A percentile compares a stretch with the other conserved stretches of the same genome.
Evolutionary conservation across 2,888 invertebrate genomes (phyloP).

Genomic region (Drosophila mimetica): DNA sequence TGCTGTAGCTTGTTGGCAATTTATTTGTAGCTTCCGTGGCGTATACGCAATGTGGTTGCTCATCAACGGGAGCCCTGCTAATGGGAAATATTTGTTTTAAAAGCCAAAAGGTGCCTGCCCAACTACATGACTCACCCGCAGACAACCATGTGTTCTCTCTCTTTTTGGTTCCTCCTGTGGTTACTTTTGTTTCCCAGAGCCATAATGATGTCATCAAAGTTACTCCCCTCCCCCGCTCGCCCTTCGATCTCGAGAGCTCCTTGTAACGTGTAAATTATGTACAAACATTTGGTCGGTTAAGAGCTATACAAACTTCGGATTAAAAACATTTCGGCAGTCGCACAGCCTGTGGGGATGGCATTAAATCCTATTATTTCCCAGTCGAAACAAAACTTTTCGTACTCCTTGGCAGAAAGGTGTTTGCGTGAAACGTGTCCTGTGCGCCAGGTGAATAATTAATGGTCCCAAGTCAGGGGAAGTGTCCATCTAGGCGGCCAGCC

Average conservation of each 20-base stretch:
- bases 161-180: conserved; percentile 49
- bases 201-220: conserved; percentile 78
- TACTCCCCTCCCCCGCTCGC: conserved; percentile 18
- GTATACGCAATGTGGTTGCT: conserved; percentile 73
- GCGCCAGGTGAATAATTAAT: conserved; percentile 74
- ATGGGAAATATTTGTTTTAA: conserved; percentile 79
- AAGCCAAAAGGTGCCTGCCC: conserved; percentile 66
- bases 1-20: conserved; percentile 77
- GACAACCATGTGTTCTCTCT: conserved; percentile 11
- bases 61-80: conserved; percentile 57
- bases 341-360: conserved; percentile 34
- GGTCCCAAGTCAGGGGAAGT: conserved; percentile 13
- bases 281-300: conserved; percentile 59
- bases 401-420: conserved; percentile 52
- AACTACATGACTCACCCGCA: conserved; percentile 64
- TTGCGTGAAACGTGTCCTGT: conserved; percentile 44
- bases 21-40: conserved; percentile 75
- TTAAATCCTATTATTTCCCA: conserved; percentile 72
- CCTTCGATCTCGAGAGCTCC: conserved; percentile 41
- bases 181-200: conserved; percentile 75
- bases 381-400: conserved; percentile 37
- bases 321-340: conserved; percentile 53
- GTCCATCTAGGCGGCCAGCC: neutral
- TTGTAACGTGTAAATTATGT: conserved; percentile 68
- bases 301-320: conserved; percentile 54